Evolutionary conservation across 2,113 vertebrate genomes (phyloP), one percentile per base, ranked within the genome.

Genomic region (Apaloderma vittatum): DNA sequence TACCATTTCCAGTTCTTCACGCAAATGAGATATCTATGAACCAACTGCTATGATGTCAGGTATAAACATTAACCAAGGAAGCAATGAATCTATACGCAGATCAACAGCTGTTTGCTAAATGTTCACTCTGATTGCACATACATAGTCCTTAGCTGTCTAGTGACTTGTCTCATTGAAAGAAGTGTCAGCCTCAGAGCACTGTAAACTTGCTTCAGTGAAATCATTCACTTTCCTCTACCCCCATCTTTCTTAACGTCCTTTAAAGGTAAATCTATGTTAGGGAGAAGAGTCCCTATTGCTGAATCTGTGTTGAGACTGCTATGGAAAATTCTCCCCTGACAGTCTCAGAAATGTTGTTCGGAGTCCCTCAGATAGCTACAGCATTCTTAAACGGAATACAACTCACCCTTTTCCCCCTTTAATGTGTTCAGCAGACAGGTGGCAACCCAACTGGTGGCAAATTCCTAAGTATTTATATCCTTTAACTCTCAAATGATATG

Each of bases 391-490:
- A 90, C 32, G 90, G 88, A 80, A 86, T 51, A 94, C 66, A 96
- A 58, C 87, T 95, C 91, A 81, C 70, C 32, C 72, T 95, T 95
- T 88, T 86, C 93, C 65, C 63, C 88, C 70, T 88, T 86, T 75
- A 96, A 91, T 49, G 30, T 93, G 94, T 94, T 79, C 62, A 89
- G 93, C 84, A 96, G 95, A 98, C 97, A 98, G 96, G 96, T 97
- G 97, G 96, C 72, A 4, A 89, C 74, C 67, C 89, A 84, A 73
- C 79, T 96, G 91, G 88, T 80, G 86, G 78, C 83, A 97, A 97
- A 98, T 98, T 97, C 97, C 97, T 70, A 90, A 59, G 58, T 97
- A 98, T 98, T 98, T 98, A 97, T 97, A 97, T 96, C 91, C 88
- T 93, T 94, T 83, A 95, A 88, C 79, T 94, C 95, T 91, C 91